Percentiles rank a stretch among this genome's conserved stretches.
phyloP scores from a whole-genome alignment of 2,888 invertebrate genomes.

The Eupeodes luniger region DNA sequence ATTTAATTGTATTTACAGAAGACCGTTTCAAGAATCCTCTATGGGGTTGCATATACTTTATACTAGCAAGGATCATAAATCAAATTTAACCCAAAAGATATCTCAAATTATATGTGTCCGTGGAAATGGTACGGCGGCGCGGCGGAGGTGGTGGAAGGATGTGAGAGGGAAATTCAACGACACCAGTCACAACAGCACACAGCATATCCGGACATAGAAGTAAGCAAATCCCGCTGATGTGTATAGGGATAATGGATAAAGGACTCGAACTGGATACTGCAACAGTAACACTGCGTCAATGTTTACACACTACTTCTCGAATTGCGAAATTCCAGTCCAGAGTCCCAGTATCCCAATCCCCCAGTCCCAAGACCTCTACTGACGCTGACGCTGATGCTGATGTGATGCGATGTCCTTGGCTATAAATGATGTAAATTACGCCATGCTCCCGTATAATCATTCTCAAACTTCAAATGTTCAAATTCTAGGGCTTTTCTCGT shows the following conservation, averaged over 20 bases:
- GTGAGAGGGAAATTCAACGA: conserved; percentile 8
- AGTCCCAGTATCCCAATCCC: no score
- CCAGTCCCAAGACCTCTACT: background rate
- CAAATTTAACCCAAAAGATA: conserved; percentile 72
- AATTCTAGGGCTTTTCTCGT: conserved; percentile 13
- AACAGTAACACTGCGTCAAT: conserved; percentile 56
- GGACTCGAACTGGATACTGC: conserved; percentile 33
- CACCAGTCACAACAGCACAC: conserved; percentile 8
- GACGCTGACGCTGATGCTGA: background rate
- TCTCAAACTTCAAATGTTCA: conserved; percentile 38
- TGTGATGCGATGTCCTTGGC: conserved; percentile 22
- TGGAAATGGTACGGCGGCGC: background rate
- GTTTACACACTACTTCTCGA: conserved; percentile 58
- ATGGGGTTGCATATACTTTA: conserved; percentile 30
- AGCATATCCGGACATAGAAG: conserved; percentile 18
- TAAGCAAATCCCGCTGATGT: conserved; percentile 42
- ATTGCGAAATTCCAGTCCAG: conserved; percentile 49
- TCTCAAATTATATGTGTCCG: conserved; percentile 67
- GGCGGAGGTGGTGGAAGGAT: background rate
- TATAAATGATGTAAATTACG: conserved; percentile 75
- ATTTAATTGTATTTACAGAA: conserved; percentile 74
- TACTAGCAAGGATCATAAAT: conserved; percentile 68
- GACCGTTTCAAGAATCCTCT: conserved; percentile 48
- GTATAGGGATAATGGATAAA: conserved; percentile 54
- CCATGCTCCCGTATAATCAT: conserved; percentile 64